These are phyloP conservation scores for Choristoneura fumiferana DNA, from an alignment of 1,140 invertebrate genomes.

Conservation along the genomic window DNA sequence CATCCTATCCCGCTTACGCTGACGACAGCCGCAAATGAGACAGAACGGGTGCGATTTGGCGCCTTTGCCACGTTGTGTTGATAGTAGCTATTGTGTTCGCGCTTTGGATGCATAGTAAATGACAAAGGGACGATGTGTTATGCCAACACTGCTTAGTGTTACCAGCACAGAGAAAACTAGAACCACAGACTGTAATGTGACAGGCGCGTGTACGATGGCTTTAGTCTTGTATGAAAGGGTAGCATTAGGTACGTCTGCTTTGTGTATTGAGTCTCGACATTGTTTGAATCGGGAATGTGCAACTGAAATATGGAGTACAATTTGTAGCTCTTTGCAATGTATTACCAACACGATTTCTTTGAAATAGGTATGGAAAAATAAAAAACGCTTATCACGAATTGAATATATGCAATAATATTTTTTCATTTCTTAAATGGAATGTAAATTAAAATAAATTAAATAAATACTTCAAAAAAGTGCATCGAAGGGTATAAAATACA, in stretches of 20 bases:
- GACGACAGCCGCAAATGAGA: conserved; percentile 1
- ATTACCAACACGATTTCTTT: too few species aligned
- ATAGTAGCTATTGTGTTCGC: not conserved
- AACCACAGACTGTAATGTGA: conserved; percentile 5
- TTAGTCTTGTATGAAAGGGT: conserved; percentile 8
- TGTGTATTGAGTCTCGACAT: not conserved
- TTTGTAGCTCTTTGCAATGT: too few species aligned
- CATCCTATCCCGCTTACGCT: too few species aligned
- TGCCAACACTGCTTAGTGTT: not conserved
- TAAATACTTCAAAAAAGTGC: too few species aligned
- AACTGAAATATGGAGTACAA: not conserved
- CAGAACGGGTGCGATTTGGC: conserved; percentile 6
- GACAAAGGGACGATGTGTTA: conserved; percentile 2
- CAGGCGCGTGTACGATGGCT: not conserved
- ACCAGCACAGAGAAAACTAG: not conserved
- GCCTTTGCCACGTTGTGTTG: not conserved
- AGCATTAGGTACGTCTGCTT: not conserved
- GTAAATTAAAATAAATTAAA: too few species aligned
- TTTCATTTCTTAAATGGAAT: too few species aligned
- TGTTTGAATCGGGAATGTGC: not conserved
- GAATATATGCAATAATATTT: too few species aligned
- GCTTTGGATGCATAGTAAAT: conserved; percentile 9
- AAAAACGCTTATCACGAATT: too few species aligned
- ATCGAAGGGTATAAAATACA: too few species aligned
- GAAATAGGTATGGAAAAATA: too few species aligned